phyloP scores from a whole-genome alignment of 2,888 invertebrate species.

The Lasioglossum figueresi region DNA sequence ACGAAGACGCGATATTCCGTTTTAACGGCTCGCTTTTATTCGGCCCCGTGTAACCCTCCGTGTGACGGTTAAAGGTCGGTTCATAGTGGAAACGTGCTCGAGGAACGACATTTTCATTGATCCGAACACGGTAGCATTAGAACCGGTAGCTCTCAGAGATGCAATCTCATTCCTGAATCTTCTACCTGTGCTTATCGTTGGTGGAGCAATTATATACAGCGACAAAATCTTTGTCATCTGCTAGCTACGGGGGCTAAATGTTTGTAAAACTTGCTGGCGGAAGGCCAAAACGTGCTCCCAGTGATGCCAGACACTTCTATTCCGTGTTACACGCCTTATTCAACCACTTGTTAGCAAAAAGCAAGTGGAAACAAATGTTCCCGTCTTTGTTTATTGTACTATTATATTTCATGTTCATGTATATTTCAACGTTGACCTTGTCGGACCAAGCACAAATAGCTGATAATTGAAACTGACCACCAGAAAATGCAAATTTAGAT shows the following conservation, averaged over 20 bases:
- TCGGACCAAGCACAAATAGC: not conserved
- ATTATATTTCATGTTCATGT: no score
- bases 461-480: not conserved
- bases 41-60: slow-evolving; percentile 9
- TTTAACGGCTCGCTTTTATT: slow-evolving; percentile 59
- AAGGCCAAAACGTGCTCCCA: not conserved
- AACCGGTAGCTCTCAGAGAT: no score
- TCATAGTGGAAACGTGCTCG: not conserved
- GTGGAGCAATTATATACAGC: not conserved
- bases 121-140: not conserved
- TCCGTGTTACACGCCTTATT: not conserved
- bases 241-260: not conserved
- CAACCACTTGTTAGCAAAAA: not conserved
- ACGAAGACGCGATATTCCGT: slow-evolving; percentile 48
- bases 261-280: not conserved
- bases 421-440: no score
- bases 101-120: not conserved
- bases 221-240: not conserved
- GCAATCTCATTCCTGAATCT: not conserved
- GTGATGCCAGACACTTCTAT: not conserved
- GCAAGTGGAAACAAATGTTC: no score
- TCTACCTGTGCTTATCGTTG: not conserved
- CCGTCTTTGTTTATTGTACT: no score
- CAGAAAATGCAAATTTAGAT: no score
- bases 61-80: not conserved